These are phyloP conservation scores for Catajapyx aquilonaris DNA, from an alignment of 1,140 invertebrate species.

Conservation along the genomic window DNA sequence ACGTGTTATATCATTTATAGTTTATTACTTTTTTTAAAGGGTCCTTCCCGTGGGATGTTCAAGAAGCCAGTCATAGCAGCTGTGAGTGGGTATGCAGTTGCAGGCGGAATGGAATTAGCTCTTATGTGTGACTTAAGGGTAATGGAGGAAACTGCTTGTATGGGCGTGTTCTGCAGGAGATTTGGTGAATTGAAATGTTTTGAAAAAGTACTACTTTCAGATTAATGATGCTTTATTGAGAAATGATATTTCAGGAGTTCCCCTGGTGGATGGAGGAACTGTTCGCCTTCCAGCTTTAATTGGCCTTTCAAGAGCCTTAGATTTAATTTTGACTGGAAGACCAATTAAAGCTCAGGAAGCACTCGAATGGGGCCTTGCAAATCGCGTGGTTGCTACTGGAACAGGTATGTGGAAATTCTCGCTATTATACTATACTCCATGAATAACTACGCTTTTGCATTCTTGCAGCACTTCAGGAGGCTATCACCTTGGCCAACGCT, in stretches of 20 bases:
- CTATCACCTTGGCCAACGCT: slow-evolving; percentile 23
- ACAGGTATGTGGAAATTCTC: slow-evolving; percentile 45
- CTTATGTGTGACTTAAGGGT: slow-evolving; percentile 25
- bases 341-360: slow-evolving; percentile 53
- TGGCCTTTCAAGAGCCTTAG: slow-evolving; percentile 63
- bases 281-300: slow-evolving; percentile 55
- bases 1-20: slow-evolving; percentile 4
- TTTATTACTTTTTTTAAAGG: neutral
- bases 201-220: too few species aligned
- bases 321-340: slow-evolving; percentile 68
- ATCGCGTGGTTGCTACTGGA: slow-evolving; percentile 51
- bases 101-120: slow-evolving; percentile 71
- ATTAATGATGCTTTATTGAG: too few species aligned
- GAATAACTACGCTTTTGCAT: too few species aligned
- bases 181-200: slow-evolving; percentile 50
- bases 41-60: slow-evolving; percentile 19
- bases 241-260: slow-evolving; percentile 55
- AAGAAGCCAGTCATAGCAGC: slow-evolving; percentile 71
- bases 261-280: slow-evolving; percentile 57
- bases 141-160: neutral
- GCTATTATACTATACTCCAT: too few species aligned
- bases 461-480: slow-evolving; percentile 21
- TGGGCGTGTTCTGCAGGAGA: slow-evolving; percentile 40
- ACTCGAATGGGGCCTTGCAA: slow-evolving; percentile 52
- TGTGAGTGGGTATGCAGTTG: slow-evolving; percentile 68